Evolutionary conservation across 2,888 invertebrate species (phyloP).

Genomic region (Tyria jacobaeae): DNA sequence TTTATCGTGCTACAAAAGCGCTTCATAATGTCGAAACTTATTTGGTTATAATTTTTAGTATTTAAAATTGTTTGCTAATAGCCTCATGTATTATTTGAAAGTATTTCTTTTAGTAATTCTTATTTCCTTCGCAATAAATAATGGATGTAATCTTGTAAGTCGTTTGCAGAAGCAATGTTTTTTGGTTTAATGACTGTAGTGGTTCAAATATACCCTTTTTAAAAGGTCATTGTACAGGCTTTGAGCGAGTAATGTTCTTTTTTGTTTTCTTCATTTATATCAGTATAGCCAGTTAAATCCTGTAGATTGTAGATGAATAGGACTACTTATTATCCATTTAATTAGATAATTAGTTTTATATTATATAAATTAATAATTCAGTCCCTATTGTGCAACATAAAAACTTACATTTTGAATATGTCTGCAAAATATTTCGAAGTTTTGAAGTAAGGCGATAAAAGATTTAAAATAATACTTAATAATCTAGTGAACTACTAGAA

Average conservation of each 20-base stretch:
- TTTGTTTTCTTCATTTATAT: slow-evolving; percentile 1
- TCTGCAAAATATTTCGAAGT: neutral
- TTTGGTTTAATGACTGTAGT: slow-evolving; percentile 22
- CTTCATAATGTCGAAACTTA: neutral
- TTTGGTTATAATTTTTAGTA: neutral
- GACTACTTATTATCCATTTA: too few relatives aligned
- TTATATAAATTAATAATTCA: too few relatives aligned
- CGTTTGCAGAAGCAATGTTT: slow-evolving; percentile 31
- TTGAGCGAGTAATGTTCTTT: neutral
- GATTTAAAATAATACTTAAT: too few relatives aligned
- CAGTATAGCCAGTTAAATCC: neutral
- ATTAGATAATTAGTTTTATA: too few relatives aligned
- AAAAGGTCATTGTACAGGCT: slow-evolving; percentile 19
- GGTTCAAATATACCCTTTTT: slow-evolving; percentile 19
- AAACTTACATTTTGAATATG: neutral
- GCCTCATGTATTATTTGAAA: slow-evolving; percentile 14
- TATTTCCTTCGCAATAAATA: slow-evolving; percentile 37
- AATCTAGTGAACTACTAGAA: too few relatives aligned
- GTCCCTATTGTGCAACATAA: too few relatives aligned
- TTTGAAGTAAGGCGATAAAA: too few relatives aligned
- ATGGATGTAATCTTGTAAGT: slow-evolving; percentile 33
- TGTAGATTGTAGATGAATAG: too few relatives aligned
- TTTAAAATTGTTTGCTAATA: slow-evolving; percentile 7
- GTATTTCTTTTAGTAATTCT: slow-evolving; percentile 28
- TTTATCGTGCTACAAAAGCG: neutral